Percentiles rank a stretch among this genome's conserved stretches.
Evolutionary conservation across 2,888 invertebrate species (phyloP).

Genomic region (Formica aserva): DNA sequence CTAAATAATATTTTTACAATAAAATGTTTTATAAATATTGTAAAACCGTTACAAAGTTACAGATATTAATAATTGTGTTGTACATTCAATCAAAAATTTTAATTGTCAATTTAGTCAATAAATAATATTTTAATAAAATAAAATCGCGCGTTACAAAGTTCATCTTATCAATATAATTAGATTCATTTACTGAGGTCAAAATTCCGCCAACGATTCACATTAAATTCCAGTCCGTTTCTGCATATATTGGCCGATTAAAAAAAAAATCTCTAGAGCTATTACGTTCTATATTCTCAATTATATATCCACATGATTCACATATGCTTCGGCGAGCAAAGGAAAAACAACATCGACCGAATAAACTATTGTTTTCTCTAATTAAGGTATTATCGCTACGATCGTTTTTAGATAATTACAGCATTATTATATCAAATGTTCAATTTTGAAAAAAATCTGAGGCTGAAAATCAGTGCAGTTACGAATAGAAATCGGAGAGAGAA

Average conservation of each 20-base stretch:
- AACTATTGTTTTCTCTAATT: conserved; percentile 69
- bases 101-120: not conserved
- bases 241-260: conserved; percentile 59
- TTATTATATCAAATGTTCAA: conserved; percentile 58
- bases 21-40: not conserved
- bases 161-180: conserved; percentile 18
- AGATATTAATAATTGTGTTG: not conserved
- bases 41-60: not conserved
- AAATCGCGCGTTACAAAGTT: not conserved
- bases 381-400: conserved; percentile 53
- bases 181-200: conserved; percentile 9
- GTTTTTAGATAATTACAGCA: conserved; percentile 57
- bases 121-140: conserved; percentile 9
- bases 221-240: conserved; percentile 33
- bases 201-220: not conserved
- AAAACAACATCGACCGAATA: conserved; percentile 60
- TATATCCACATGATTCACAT: conserved; percentile 56
- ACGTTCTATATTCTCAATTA: conserved; percentile 55
- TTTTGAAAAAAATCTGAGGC: conserved; percentile 26
- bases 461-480: conserved; percentile 16
- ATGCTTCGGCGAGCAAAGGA: not conserved
- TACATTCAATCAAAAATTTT: not conserved
- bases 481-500: not conserved
- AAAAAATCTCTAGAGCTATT: conserved; percentile 56
- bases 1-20: conserved; percentile 5